These are phyloP conservation scores for Coremacera marginata DNA, from an alignment of 2,888 invertebrate species.

Conservation along the genomic window DNA sequence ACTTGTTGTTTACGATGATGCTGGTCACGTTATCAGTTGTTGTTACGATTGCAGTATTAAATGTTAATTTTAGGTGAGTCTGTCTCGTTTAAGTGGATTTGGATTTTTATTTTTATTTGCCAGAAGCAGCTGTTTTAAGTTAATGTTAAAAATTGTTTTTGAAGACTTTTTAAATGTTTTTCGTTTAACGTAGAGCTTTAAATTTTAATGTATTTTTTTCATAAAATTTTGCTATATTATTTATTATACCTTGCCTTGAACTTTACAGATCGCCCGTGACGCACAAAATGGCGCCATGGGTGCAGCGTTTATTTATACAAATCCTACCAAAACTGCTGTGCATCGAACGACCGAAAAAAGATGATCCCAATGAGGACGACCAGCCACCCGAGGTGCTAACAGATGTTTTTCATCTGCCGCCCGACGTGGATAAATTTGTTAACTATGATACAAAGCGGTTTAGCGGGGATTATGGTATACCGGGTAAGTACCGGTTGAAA, in stretches of 20 bases:
- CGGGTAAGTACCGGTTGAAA: too few relatives aligned
- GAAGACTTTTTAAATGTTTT: not conserved
- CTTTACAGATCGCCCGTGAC: conserved; percentile 85
- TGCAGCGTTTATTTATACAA: conserved; percentile 86
- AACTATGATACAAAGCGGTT: conserved; percentile 74
- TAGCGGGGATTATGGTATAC: conserved; percentile 81
- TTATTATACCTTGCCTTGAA: not conserved
- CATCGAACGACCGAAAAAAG: conserved; percentile 89
- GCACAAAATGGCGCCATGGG: conserved; percentile 93
- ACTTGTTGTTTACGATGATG: conserved; percentile 94
- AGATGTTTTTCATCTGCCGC: conserved; percentile 80
- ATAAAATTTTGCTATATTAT: not conserved
- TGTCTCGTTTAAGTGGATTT: conserved; percentile 20
- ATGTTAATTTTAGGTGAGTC: conserved; percentile 84
- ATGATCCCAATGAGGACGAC: conserved; percentile 75
- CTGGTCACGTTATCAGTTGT: conserved; percentile 93
- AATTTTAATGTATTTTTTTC: too few relatives aligned
- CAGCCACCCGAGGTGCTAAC: conserved; percentile 78
- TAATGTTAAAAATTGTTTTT: not conserved
- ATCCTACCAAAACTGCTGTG: conserved; percentile 87
- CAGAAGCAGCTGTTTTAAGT: not conserved
- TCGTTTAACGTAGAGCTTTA: not conserved
- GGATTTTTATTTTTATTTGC: too few relatives aligned
- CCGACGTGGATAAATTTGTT: conserved; percentile 76
- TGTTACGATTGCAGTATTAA: conserved; percentile 92